Conservation (phyloP, 1,140 invertebrate species). For the Phenacoccus solenopsis region DNA sequence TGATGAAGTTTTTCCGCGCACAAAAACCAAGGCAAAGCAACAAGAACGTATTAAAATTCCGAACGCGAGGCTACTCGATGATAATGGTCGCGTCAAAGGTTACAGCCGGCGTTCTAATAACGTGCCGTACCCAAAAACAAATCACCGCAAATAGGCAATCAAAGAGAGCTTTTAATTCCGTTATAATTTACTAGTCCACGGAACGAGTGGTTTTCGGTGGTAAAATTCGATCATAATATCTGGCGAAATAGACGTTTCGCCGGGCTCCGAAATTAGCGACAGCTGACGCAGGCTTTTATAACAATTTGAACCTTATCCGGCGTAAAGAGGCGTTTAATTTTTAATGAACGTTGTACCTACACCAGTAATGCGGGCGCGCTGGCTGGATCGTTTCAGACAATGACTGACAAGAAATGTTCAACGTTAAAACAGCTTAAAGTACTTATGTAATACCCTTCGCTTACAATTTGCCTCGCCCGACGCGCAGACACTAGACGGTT, state of each 20-base stretch:
- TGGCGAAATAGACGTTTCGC: neutral
- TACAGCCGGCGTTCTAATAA: no score
- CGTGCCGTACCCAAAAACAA: no score
- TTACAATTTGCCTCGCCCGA: neutral
- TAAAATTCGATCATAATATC: neutral
- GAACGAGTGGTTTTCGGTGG: no score
- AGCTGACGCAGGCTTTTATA: constrained; percentile 11
- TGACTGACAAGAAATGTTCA: constrained; percentile 10
- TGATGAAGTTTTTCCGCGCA: no score
- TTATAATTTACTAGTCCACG: neutral
- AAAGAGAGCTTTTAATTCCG: neutral
- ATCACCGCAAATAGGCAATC: neutral
- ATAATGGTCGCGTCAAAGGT: no score
- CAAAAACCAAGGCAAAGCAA: no score
- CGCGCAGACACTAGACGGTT: neutral
- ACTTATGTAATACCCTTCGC: constrained; percentile 12
- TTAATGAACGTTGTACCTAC: constrained; percentile 5
- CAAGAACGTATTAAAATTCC: no score
- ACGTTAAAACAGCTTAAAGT: constrained; percentile 13
- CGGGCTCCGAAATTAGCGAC: neutral
- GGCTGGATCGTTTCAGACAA: neutral
- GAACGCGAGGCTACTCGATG: no score
- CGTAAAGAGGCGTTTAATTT: constrained; percentile 13
- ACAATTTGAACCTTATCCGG: constrained; percentile 9
- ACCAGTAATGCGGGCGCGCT: neutral